These are phyloP conservation scores for Nothoprocta perdicaria DNA, from an alignment of 2,113 vertebrate species.

Conservation along the genomic window DNA sequence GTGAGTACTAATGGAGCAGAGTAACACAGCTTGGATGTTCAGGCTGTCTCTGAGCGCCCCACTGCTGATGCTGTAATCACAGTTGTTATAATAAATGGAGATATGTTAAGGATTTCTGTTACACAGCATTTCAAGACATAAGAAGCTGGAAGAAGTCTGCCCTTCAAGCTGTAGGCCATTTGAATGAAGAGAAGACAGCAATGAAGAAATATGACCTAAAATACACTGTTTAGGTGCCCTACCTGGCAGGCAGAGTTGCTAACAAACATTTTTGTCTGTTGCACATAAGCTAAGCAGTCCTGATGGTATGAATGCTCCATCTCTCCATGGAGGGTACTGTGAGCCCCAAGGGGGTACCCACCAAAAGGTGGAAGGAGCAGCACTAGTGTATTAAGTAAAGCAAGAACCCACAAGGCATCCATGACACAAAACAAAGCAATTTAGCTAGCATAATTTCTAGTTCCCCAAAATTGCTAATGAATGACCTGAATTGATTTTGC, in stretches of 20 bases:
- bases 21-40: background rate
- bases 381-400: background rate
- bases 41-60: background rate
- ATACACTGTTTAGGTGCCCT: fast-evolving
- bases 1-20: fast-evolving
- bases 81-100: background rate
- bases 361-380: background rate
- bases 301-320: background rate
- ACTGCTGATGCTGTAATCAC: background rate
- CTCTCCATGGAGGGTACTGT: fast-evolving
- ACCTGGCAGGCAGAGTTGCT: background rate
- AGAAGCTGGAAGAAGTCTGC: fast-evolving
- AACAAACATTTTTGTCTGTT: background rate
- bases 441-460: fast-evolving
- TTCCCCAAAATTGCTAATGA: background rate
- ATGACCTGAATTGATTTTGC: background rate
- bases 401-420: background rate
- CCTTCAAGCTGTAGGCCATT: background rate
- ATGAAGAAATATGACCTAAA: background rate
- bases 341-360: background rate
- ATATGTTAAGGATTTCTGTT: background rate
- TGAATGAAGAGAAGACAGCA: background rate
- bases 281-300: background rate
- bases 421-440: background rate
- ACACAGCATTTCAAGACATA: background rate